A percentile compares a stretch with the other conserved stretches of the same genome.
Evolutionary conservation across 2,797 vertebrate species (phyloP).

Genomic region (Chiloscyllium punctatum): DNA sequence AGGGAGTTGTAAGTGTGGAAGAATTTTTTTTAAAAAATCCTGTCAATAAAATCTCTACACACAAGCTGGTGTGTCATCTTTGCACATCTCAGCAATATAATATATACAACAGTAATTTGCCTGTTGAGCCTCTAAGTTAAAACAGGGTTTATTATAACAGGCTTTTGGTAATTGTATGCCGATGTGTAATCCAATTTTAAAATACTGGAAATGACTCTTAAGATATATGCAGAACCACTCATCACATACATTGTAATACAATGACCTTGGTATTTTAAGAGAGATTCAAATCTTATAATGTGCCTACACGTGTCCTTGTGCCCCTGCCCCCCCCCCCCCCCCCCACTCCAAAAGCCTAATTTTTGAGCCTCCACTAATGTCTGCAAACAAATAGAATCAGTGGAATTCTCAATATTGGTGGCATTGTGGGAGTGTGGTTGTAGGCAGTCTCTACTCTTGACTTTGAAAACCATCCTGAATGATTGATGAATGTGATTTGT

Average conservation of each 20-base stretch:
- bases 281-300: neutral
- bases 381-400: neutral
- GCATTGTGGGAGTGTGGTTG: neutral
- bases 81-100: neutral
- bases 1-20: neutral
- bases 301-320: no score
- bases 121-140: neutral
- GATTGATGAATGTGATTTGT: neutral
- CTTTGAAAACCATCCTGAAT: neutral
- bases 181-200: neutral
- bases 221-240: neutral
- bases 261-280: neutral
- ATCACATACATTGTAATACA: neutral
- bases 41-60: neutral
- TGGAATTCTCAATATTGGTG: neutral
- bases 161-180: neutral
- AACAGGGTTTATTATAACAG: neutral
- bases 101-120: neutral
- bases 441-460: neutral
- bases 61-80: neutral
- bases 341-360: neutral
- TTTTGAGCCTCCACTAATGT: neutral
- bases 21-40: neutral
- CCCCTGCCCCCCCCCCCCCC: no score
- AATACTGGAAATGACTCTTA: neutral